Evolutionary conservation across 2,113 vertebrate species (phyloP).

Genomic region (Litocranius walleri): DNA sequence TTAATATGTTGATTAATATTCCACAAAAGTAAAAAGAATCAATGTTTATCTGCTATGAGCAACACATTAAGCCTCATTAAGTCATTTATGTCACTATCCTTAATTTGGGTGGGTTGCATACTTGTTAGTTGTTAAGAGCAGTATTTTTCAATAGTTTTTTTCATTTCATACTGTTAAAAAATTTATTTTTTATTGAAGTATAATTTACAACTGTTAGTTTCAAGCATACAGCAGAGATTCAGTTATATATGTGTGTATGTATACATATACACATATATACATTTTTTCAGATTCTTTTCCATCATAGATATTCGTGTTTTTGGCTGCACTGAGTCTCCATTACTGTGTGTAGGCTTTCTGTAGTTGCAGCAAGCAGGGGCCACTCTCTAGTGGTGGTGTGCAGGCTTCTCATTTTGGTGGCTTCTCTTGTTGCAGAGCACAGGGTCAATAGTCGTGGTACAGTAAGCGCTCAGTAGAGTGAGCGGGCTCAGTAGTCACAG

Average conservation of each 20-base stretch:
- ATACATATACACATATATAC: not conserved
- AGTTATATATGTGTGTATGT: not conserved
- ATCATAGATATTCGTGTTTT: not conserved
- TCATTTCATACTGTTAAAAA: not conserved
- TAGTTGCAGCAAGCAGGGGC: not conserved
- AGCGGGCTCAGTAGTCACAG: fast-evolving
- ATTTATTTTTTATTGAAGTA: not conserved
- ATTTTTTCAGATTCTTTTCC: not conserved
- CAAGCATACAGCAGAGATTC: not conserved
- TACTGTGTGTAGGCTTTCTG: not conserved
- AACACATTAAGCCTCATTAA: not conserved
- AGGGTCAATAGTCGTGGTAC: not conserved
- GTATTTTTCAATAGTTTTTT: not conserved
- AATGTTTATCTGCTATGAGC: not conserved
- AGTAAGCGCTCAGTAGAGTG: not conserved
- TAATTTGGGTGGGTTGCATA: not conserved
- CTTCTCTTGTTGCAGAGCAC: not conserved
- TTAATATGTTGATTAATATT: not conserved
- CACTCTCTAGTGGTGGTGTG: not conserved
- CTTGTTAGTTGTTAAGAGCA: not conserved
- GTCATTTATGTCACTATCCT: not conserved
- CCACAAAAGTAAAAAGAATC: not conserved
- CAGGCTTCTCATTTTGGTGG: not conserved
- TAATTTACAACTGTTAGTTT: not conserved
- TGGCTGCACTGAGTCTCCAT: not conserved